Percentiles rank a stretch among this genome's conserved stretches.
phyloP scores from a whole-genome alignment of 2,888 invertebrate genomes.

The Parapristionchus giblindavisi region DNA sequence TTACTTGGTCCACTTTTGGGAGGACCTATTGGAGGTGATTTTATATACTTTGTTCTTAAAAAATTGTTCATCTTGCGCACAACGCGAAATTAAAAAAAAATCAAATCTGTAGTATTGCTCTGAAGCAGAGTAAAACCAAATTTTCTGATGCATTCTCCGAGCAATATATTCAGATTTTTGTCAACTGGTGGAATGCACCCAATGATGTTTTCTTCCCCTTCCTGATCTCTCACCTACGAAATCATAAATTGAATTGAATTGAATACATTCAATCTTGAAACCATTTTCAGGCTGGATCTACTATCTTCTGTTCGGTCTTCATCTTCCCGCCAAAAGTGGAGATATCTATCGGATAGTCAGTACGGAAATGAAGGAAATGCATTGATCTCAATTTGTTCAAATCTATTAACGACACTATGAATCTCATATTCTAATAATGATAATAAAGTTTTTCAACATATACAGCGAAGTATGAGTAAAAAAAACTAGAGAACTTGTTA shows the following conservation, averaged over 20 bases:
- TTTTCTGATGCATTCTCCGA: too few relatives aligned
- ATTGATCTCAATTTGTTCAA: neutral
- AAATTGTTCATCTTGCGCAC: neutral
- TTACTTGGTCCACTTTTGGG: slow-evolving; percentile 53
- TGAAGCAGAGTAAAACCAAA: too few relatives aligned
- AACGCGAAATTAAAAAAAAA: neutral
- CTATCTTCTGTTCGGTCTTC: slow-evolving; percentile 34
- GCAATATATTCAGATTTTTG: too few relatives aligned
- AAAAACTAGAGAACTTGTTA: too few relatives aligned
- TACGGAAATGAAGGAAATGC: slow-evolving; percentile 27
- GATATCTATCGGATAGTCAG: slow-evolving; percentile 30
- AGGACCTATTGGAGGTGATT: slow-evolving; percentile 53
- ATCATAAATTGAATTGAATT: too few relatives aligned
- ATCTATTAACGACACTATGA: too few relatives aligned
- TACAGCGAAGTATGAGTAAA: too few relatives aligned
- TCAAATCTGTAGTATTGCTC: too few relatives aligned
- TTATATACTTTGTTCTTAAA: slow-evolving; percentile 2
- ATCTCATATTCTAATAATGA: neutral
- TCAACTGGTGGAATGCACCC: too few relatives aligned
- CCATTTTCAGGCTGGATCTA: slow-evolving; percentile 30
- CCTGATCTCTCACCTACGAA: too few relatives aligned
- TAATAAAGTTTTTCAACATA: neutral
- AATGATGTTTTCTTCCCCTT: too few relatives aligned
- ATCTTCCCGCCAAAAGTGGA: slow-evolving; percentile 16
- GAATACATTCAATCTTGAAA: neutral